Percentiles rank a stretch among this genome's conserved stretches.
Conservation (phyloP, 2,113 vertebrate genomes). For the Ophthalmotilapia sp. region DNA sequence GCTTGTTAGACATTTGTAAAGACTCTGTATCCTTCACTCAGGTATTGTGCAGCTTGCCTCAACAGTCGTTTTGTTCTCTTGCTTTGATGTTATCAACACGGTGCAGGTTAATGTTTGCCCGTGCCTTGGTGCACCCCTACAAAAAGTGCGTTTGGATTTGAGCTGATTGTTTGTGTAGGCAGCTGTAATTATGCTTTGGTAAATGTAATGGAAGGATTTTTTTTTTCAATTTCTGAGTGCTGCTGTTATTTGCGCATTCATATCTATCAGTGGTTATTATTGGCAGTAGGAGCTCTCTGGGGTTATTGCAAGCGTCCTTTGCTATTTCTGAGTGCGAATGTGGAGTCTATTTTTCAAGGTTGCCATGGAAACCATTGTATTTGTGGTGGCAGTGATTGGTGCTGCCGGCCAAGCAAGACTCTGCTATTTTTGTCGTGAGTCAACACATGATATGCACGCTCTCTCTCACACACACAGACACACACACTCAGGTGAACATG, state of each 20-base stretch:
- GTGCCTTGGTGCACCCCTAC: neutral
- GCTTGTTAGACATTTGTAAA: neutral
- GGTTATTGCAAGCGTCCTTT: conserved; percentile 53
- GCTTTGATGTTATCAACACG: conserved; percentile 14
- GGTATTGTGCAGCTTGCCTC: neutral
- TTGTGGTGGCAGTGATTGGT: conserved; percentile 73
- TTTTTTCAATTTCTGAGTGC: conserved; percentile 11
- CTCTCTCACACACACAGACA: neutral
- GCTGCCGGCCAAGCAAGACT: conserved; percentile 70
- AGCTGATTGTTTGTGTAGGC: conserved; percentile 43
- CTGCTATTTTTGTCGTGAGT: conserved; percentile 77
- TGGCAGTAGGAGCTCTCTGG: conserved; percentile 47
- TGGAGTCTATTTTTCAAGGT: conserved; percentile 74
- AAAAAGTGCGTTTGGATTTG: conserved; percentile 20
- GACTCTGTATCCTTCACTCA: neutral
- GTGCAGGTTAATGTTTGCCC: conserved; percentile 17
- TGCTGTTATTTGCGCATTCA: conserved; percentile 16
- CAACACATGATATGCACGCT: conserved; percentile 64
- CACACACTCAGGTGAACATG: neutral
- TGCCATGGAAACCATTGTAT: conserved; percentile 81
- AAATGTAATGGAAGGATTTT: conserved; percentile 35
- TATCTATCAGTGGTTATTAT: conserved; percentile 55
- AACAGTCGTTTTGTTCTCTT: neutral
- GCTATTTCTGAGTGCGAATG: conserved; percentile 69
- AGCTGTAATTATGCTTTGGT: conserved; percentile 39